Conservation (phyloP, 2,888 invertebrate genomes). For the Papilio gigon region DNA sequence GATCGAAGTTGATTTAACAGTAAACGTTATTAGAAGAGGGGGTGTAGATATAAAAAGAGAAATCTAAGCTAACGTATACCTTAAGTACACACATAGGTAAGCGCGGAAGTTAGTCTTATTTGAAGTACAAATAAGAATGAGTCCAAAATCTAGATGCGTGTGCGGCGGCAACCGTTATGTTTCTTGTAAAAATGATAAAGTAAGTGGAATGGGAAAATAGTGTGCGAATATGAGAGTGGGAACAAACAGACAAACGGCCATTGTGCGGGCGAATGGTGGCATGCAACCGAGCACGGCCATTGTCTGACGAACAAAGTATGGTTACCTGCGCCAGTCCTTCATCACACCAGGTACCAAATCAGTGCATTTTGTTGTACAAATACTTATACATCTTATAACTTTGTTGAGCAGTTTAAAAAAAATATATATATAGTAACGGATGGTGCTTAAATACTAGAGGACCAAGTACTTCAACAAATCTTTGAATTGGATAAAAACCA, state of each 20-base stretch:
- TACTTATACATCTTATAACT: conserved; percentile 7
- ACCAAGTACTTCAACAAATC: too few relatives aligned
- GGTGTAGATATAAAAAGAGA: too few relatives aligned
- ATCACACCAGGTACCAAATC: conserved; percentile 33
- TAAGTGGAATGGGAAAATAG: conserved; percentile 69
- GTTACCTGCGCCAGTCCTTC: conserved; percentile 31
- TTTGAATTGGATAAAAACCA: too few relatives aligned
- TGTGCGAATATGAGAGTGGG: conserved; percentile 74
- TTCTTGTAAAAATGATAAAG: conserved; percentile 54
- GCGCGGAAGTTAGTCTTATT: background rate
- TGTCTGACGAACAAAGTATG: conserved; percentile 50
- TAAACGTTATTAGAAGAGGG: too few relatives aligned
- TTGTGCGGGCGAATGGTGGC: conserved; percentile 65
- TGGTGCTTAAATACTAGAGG: too few relatives aligned
- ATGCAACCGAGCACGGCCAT: conserved; percentile 65
- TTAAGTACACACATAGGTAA: too few relatives aligned
- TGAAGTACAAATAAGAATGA: background rate
- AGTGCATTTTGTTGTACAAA: conserved; percentile 12
- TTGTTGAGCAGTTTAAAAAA: background rate
- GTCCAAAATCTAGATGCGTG: conserved; percentile 35
- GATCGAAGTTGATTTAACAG: background rate
- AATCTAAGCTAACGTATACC: too few relatives aligned
- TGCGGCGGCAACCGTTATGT: conserved; percentile 47
- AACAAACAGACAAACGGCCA: conserved; percentile 67
- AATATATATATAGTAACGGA: too few relatives aligned